Base-by-base conservation (phyloP, 2,113 vertebrate species). In the Tyto alba region DNA sequence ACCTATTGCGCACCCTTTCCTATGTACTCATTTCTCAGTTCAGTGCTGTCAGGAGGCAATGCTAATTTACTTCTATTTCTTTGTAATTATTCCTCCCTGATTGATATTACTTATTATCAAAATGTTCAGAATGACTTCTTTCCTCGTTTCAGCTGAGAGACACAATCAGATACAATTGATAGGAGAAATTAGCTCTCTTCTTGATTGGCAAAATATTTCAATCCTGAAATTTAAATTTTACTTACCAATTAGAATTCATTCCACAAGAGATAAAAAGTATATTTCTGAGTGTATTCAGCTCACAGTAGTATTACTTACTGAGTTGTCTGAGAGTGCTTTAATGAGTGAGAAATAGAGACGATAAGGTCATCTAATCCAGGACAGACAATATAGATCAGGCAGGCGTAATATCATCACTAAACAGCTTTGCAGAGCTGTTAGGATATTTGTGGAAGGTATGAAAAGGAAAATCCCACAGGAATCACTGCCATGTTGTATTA, bases 11-110 rank as follows among this genome's bases (percentile, higher is more conserved):
- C 60, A 73, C 29, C 17, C n/a, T 95, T 94, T 85, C 81, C 38
- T 75, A 26, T 92, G 75, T 84, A 94, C 57, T 96, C 75, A 98
- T 97, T 98, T 98, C 72, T 92, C 95, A 95, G 93, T 92, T 88
- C 91, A 97, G 30, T 97, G 94, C 87, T 95, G 82, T 79, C 88
- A 95, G 80, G 79, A 97, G 84, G 66, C 78, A 96, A 93, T 92
- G 71, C 21, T 95, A 96, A 94, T 96, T 77, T 95, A 84, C 60
- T 88, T 96, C 81, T 81, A 88, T 89, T 95, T 95, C 76, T 93
- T 83, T 91, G 85, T 96, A 97, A 98, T 98, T 98, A 89, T 96
- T 97, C 90, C 59, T 95, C 76, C 81, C 38, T 95, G 74, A 97
- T 92, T 95, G 91, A 96, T 97, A 95, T 95, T 92, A 79, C 91